Evolutionary conservation across 2,888 invertebrate genomes (phyloP).

Genomic region (Argyresthia albistria): DNA sequence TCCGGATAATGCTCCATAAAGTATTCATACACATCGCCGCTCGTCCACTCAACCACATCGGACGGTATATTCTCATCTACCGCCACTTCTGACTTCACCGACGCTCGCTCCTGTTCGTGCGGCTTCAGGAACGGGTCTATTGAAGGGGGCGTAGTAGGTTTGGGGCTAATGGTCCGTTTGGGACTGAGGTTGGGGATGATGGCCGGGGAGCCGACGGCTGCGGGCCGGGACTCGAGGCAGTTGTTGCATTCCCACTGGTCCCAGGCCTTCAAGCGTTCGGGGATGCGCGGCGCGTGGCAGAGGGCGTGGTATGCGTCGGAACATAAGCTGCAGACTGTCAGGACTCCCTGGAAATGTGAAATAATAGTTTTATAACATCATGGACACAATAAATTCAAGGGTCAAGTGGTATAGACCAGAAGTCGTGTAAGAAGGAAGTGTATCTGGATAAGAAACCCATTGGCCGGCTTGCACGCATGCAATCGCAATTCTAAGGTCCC

Average conservation of each 20-base stretch:
- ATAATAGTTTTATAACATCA: too few species aligned
- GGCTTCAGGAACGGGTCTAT: constrained; percentile 58
- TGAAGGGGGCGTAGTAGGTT: constrained; percentile 24
- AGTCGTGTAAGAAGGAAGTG: too few species aligned
- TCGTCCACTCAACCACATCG: constrained; percentile 86
- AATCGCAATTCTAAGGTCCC: too few species aligned
- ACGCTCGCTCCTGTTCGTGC: constrained; percentile 54
- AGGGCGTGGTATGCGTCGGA: constrained; percentile 87
- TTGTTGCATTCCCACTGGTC: constrained; percentile 82
- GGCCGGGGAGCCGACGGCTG: constrained; percentile 42
- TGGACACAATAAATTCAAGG: too few species aligned
- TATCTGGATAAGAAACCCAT: too few species aligned
- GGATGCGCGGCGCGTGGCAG: constrained; percentile 83
- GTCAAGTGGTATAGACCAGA: too few species aligned
- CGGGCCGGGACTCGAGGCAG: constrained; percentile 66
- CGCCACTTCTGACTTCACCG: constrained; percentile 50
- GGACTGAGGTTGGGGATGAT: constrained; percentile 26
- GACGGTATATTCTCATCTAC: constrained; percentile 78
- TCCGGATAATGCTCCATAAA: constrained; percentile 84
- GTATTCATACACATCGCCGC: constrained; percentile 86
- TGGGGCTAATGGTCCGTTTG: constrained; percentile 29
- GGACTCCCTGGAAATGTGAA: constrained; percentile 73
- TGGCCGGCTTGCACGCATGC: too few species aligned
- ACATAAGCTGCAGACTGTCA: constrained; percentile 87
- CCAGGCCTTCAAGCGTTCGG: constrained; percentile 68